These are phyloP conservation scores for Leguminivora glycinivorella DNA, from an alignment of 1,140 invertebrate genomes.

Conservation along the genomic window DNA sequence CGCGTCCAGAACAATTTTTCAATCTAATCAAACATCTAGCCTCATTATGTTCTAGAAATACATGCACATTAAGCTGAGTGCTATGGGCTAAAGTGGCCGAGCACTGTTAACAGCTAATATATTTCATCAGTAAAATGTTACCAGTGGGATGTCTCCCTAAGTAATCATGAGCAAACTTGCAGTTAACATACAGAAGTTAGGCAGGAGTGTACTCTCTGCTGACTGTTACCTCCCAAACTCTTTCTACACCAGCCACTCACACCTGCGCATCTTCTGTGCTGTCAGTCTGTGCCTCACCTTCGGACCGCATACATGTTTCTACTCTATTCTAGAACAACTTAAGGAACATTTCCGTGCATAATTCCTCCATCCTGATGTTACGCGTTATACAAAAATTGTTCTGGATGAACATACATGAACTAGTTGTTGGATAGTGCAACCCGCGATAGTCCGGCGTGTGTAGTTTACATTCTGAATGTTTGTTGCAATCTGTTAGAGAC, in stretches of 20 bases:
- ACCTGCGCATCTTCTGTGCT: constrained; percentile 17
- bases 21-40: constrained; percentile 22
- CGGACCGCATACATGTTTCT: constrained; percentile 25
- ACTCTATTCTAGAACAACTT: constrained; percentile 24
- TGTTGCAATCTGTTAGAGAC: constrained; percentile 28
- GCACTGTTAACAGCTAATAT: neutral
- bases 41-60: constrained; percentile 25
- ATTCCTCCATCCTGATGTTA: constrained; percentile 40
- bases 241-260: constrained; percentile 9
- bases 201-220: constrained; percentile 11
- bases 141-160: neutral
- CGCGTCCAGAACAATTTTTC: constrained; percentile 70
- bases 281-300: neutral
- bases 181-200: neutral
- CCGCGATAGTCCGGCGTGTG: constrained; percentile 40
- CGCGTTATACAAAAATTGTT: constrained; percentile 61
- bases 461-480: constrained; percentile 26
- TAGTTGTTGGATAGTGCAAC: constrained; percentile 65
- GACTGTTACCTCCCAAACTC: neutral
- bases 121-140: neutral
- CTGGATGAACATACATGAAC: constrained; percentile 56
- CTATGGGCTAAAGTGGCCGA: neutral
- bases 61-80: constrained; percentile 5
- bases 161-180: constrained; percentile 20
- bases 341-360: constrained; percentile 35